phyloP scores from a whole-genome alignment of 2,888 invertebrate species.

The Sphaeridia pumilis region DNA sequence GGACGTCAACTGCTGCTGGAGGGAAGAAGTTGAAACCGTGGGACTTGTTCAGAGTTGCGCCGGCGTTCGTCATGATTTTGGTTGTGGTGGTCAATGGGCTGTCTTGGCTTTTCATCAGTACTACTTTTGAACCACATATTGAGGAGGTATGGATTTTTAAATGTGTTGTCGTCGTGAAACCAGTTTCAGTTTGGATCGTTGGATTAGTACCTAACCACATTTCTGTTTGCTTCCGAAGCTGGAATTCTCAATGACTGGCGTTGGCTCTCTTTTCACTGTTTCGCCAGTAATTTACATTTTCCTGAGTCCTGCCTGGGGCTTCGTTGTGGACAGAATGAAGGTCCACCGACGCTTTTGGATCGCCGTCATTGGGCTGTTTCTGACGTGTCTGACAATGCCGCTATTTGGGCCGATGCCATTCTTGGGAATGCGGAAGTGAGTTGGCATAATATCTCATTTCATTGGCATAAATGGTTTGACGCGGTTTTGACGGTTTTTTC shows the following conservation, averaged over 20 bases:
- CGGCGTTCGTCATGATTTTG: not conserved
- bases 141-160: too few species aligned
- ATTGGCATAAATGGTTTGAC: too few species aligned
- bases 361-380: not conserved
- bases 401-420: not conserved
- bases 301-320: not conserved
- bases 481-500: too few species aligned
- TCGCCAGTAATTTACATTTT: not conserved
- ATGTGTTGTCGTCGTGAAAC: too few species aligned
- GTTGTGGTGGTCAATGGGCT: not conserved
- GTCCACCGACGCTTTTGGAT: not conserved
- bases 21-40: not conserved
- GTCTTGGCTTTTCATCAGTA: not conserved
- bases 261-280: not conserved
- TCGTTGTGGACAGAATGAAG: not conserved
- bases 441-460: too few species aligned
- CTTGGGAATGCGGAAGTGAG: not conserved
- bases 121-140: not conserved
- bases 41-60: not conserved
- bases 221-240: too few species aligned
- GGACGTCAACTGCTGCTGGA: too few species aligned
- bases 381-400: not conserved
- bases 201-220: too few species aligned
- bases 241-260: not conserved
- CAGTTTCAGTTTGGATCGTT: too few species aligned